Conservation (phyloP, 2,888 invertebrate species). For the Chaitophorus viminalis region DNA sequence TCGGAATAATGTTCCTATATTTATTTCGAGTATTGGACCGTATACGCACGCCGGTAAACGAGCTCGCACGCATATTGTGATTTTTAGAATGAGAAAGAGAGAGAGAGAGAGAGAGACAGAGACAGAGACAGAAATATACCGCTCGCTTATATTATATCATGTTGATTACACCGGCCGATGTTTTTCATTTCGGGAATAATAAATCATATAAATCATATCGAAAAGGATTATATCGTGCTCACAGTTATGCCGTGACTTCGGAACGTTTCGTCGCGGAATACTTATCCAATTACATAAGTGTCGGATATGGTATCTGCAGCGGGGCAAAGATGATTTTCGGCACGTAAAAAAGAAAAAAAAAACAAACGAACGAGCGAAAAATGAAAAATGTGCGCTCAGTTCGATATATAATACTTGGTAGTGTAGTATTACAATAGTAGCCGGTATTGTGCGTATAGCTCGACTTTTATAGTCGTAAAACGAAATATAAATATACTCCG, state of each 20-base stretch:
- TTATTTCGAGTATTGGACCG: neutral
- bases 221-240: neutral
- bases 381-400: neutral
- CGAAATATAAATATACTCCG: slow-evolving; percentile 7
- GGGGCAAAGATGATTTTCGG: slow-evolving; percentile 6
- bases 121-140: too few relatives aligned
- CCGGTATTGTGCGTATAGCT: too few relatives aligned
- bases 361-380: neutral
- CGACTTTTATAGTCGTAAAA: slow-evolving; percentile 12
- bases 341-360: neutral
- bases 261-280: slow-evolving; percentile 9
- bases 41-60: neutral
- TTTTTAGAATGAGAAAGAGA: neutral
- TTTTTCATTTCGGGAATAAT: neutral
- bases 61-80: neutral
- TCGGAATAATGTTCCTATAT: too few relatives aligned
- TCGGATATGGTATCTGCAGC: neutral
- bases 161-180: too few relatives aligned
- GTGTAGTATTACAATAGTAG: too few relatives aligned
- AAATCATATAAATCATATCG: neutral
- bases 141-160: too few relatives aligned
- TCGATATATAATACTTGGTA: too few relatives aligned
- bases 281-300: slow-evolving; percentile 41
- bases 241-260: slow-evolving; percentile 2
- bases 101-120: too few relatives aligned